These are phyloP conservation scores for Papilio demoleus DNA, from an alignment of 2,888 invertebrate species.

Conservation along the genomic window DNA sequence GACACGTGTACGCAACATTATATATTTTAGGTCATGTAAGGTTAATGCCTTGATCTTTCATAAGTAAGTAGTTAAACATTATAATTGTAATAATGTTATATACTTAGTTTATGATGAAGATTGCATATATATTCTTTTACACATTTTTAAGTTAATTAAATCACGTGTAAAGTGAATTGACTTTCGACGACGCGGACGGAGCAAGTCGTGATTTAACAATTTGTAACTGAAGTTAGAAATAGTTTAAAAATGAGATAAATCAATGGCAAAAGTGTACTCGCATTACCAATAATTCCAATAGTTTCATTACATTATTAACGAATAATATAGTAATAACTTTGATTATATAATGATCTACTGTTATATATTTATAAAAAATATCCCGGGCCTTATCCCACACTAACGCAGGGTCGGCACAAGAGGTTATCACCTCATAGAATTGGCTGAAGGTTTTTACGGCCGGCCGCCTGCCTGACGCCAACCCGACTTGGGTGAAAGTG, in stretches of 20 bases:
- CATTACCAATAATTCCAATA: not conserved
- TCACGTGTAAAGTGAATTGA: too few species aligned
- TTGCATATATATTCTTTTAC: not conserved
- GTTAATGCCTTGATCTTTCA: constrained; percentile 31
- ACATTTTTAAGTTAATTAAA: not conserved
- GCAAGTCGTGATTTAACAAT: not conserved
- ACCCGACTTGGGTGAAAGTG: too few species aligned
- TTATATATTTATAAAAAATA: too few species aligned
- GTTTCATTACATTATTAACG: not conserved
- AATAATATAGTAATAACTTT: too few species aligned
- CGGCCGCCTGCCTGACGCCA: too few species aligned
- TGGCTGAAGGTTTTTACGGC: too few species aligned
- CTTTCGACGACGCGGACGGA: not conserved
- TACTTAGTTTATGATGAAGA: not conserved
- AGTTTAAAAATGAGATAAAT: not conserved
- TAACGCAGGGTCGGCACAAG: too few species aligned
- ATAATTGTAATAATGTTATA: not conserved
- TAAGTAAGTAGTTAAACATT: constrained; percentile 2
- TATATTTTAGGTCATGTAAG: constrained; percentile 34
- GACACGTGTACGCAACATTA: constrained; percentile 30
- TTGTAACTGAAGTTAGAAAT: not conserved
- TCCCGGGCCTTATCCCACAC: too few species aligned
- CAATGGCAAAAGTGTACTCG: not conserved
- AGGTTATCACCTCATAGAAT: too few species aligned
- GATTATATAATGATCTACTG: too few species aligned